Percentiles rank a stretch among this genome's conserved stretches.
These are phyloP conservation scores for Metopolophium dirhodum DNA, from an alignment of 1,140 invertebrate genomes.

Conservation along the genomic window DNA sequence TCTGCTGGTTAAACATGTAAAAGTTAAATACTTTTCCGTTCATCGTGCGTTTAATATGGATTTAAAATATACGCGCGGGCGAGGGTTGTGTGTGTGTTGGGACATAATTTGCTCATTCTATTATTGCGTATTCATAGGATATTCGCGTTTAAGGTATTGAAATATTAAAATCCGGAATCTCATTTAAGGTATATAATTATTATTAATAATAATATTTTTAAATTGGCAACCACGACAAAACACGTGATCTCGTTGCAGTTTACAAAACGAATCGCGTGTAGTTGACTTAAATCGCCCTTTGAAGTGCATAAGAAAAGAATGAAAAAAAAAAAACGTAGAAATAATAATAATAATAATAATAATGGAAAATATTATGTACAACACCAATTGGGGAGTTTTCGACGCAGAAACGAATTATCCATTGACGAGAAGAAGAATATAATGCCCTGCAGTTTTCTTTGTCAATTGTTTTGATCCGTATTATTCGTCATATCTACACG, in stretches of 20 bases:
- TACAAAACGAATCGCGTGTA: slow-evolving; percentile 7
- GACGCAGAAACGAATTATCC: not conserved
- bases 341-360: not conserved
- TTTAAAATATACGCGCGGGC: not conserved
- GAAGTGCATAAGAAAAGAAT: not conserved
- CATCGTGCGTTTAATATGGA: not conserved
- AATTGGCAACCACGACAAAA: not conserved
- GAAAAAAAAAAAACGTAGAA: not conserved
- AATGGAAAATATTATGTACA: not conserved
- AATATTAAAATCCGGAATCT: not conserved
- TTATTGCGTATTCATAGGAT: not conserved
- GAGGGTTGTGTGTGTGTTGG: not conserved
- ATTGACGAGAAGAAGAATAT: not conserved
- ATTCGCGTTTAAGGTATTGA: not conserved
- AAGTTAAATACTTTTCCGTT: not conserved
- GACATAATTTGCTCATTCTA: not conserved
- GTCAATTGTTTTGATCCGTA: slow-evolving; percentile 14
- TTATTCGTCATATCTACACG: not conserved
- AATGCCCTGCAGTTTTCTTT: not conserved
- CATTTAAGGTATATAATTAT: not conserved
- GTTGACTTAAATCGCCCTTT: not conserved
- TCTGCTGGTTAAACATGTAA: not conserved
- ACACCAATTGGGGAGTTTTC: not conserved
- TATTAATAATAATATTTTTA: not conserved
- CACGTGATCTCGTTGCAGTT: not conserved